phyloP scores from a whole-genome alignment of 2,888 invertebrate genomes.

The Drosophila suboccidentalis region DNA sequence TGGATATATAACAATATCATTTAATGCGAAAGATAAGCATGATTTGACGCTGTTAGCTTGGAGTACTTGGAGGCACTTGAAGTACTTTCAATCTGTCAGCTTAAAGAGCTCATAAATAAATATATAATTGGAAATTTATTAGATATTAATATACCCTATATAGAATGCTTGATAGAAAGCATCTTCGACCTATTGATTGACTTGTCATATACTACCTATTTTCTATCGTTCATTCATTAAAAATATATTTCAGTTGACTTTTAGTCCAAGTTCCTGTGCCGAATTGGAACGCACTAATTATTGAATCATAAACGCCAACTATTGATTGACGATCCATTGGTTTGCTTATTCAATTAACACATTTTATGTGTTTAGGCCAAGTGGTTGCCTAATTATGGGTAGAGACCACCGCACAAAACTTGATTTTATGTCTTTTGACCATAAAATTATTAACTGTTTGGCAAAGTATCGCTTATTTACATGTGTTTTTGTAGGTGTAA shows the following conservation, averaged over 20 bases:
- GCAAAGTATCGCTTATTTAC: conserved; percentile 27
- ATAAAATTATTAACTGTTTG: conserved; percentile 55
- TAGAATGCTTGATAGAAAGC: neutral
- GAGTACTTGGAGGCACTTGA: conserved; percentile 5
- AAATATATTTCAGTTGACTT: neutral
- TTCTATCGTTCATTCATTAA: neutral
- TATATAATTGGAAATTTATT: neutral
- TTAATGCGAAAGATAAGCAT: neutral
- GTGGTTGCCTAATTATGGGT: conserved; percentile 60
- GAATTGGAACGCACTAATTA: conserved; percentile 36
- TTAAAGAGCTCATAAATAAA: neutral
- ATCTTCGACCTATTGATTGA: neutral
- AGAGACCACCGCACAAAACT: conserved; percentile 57
- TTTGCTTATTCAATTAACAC: conserved; percentile 80
- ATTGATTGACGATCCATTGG: conserved; percentile 67
- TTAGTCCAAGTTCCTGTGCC: neutral
- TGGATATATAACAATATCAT: conserved; percentile 5
- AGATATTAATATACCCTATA: neutral
- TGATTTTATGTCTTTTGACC: conserved; percentile 69
- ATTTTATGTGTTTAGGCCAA: conserved; percentile 75
- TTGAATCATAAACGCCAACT: conserved; percentile 59
- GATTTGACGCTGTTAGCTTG: neutral
- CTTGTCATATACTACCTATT: neutral
- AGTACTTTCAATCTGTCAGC: neutral
- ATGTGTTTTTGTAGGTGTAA: conserved; percentile 43